A percentile compares a stretch with the other conserved stretches of the same genome.
Evolutionary conservation across 2,888 invertebrate genomes (phyloP).

Genomic region (Parnassius mnemosyne): DNA sequence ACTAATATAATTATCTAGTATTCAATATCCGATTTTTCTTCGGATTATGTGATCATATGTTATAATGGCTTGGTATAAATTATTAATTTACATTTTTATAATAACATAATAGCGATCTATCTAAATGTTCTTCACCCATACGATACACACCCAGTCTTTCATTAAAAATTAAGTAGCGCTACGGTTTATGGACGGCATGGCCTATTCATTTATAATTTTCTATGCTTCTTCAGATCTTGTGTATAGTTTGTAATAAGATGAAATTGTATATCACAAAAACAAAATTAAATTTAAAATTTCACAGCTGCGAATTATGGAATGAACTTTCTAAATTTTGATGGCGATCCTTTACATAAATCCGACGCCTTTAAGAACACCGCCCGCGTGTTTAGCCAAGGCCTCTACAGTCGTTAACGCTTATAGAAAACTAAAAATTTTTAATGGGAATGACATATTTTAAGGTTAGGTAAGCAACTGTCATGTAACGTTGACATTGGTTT

Average conservation of each 20-base stretch:
- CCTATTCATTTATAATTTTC: constrained; percentile 36
- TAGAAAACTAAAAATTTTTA: too few relatives aligned
- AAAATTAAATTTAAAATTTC: too few relatives aligned
- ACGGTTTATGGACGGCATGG: constrained; percentile 72
- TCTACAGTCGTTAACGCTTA: too few relatives aligned
- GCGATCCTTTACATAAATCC: too few relatives aligned
- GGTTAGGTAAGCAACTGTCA: too few relatives aligned
- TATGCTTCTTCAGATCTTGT: constrained; percentile 20
- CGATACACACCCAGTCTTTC: constrained; percentile 65
- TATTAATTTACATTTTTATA: constrained; percentile 31
- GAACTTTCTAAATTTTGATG: too few relatives aligned
- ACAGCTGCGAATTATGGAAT: too few relatives aligned
- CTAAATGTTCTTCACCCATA: constrained; percentile 29
- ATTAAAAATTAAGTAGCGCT: constrained; percentile 44
- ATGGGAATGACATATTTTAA: too few relatives aligned
- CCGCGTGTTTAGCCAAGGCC: too few relatives aligned
- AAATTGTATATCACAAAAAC: constrained; percentile 9
- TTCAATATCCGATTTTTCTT: constrained; percentile 6
- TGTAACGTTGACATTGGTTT: too few relatives aligned
- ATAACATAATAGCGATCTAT: constrained; percentile 29
- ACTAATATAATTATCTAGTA: constrained; percentile 47
- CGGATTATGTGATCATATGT: constrained; percentile 25
- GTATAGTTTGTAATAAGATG: constrained; percentile 4
- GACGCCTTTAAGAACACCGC: too few relatives aligned
- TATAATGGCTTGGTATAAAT: constrained; percentile 38